phyloP scores from a whole-genome alignment of 2,113 vertebrate genomes.

The Nothocercus julius region DNA sequence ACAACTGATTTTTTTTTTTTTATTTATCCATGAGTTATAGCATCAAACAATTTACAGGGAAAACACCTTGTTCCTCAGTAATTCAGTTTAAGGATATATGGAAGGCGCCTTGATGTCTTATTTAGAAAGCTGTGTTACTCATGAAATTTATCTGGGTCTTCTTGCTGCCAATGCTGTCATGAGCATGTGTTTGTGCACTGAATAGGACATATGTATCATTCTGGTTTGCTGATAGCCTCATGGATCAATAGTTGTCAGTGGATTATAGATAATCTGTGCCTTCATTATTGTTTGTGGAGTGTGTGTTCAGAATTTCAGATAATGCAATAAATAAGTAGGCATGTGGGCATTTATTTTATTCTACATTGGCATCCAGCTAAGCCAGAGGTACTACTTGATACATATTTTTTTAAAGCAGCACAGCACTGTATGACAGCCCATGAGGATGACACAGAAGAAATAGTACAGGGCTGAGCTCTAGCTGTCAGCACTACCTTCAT shows the following conservation, averaged over 20 bases:
- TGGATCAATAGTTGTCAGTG: conserved; percentile 46
- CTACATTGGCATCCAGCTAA: background rate
- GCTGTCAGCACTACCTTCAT: background rate
- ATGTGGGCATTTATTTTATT: background rate
- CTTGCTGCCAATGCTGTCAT: background rate
- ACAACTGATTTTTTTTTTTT: background rate
- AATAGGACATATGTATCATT: background rate
- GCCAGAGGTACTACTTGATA: background rate
- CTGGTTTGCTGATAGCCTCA: conserved; percentile 5
- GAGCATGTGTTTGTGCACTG: background rate
- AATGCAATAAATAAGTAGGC: background rate
- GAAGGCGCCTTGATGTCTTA: background rate
- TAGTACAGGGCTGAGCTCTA: accelerated
- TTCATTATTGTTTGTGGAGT: background rate
- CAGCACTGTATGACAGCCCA: background rate
- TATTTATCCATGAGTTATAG: conserved; percentile 1
- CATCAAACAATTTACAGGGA: background rate
- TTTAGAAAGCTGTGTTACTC: background rate
- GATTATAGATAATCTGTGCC: conserved; percentile 2
- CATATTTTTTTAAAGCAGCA: background rate
- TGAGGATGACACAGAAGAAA: background rate
- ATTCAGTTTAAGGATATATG: background rate
- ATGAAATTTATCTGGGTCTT: conserved; percentile 22
- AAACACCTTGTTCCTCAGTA: conserved; percentile 13
- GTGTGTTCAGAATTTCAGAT: background rate